A percentile compares a stretch with the other conserved stretches of the same genome.
These are phyloP conservation scores for Conistra vaccinii DNA, from an alignment of 2,888 invertebrate genomes.

Conservation along the genomic window DNA sequence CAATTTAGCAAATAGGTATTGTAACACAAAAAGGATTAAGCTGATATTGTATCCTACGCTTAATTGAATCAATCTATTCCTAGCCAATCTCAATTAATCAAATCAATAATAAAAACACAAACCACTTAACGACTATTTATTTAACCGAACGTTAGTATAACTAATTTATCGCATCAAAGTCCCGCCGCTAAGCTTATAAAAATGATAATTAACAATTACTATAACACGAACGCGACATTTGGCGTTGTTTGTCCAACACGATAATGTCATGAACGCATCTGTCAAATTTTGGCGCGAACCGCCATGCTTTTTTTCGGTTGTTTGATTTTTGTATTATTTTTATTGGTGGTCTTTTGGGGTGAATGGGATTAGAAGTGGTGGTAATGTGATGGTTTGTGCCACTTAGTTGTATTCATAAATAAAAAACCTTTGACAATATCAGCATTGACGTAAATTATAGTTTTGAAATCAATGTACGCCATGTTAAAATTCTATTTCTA, in stretches of 20 bases:
- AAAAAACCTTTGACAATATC: not conserved
- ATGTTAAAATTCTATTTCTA: not conserved
- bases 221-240: constrained; percentile 80
- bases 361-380: constrained; percentile 34
- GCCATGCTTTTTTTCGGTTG: constrained; percentile 62
- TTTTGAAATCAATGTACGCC: too few species aligned
- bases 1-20: constrained; percentile 20
- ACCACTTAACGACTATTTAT: constrained; percentile 57
- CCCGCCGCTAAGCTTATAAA: constrained; percentile 81
- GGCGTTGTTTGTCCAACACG: constrained; percentile 86
- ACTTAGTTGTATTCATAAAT: constrained; percentile 29
- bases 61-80: constrained; percentile 35
- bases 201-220: constrained; percentile 89
- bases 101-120: constrained; percentile 60
- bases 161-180: constrained; percentile 74
- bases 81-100: constrained; percentile 43
- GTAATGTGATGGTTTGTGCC: constrained; percentile 26
- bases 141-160: constrained; percentile 65
- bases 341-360: constrained; percentile 59
- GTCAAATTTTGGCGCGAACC: constrained; percentile 74
- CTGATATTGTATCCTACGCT: not conserved
- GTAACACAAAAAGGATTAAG: constrained; percentile 5
- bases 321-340: constrained; percentile 65
- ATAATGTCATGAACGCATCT: constrained; percentile 83
- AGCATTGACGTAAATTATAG: too few species aligned